These are phyloP conservation scores for Epizoanthus stellaris DNA, from an alignment of 92 coral and sea anemone genomes.

Conservation along the genomic window DNA sequence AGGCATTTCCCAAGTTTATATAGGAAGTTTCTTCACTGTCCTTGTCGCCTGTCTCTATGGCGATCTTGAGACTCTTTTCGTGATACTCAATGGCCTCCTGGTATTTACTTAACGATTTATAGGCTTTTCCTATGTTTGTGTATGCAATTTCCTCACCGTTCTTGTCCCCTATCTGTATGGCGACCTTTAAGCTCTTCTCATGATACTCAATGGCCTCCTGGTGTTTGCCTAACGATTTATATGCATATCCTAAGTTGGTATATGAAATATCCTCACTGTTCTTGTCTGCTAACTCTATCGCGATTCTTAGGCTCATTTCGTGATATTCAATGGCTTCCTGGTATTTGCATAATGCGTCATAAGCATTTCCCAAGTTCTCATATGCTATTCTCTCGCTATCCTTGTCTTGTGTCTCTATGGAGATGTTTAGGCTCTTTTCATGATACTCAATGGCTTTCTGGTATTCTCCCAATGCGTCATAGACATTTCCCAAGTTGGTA, in stretches of 20 bases:
- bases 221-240: neutral
- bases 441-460: slow-evolving; percentile 7
- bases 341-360: neutral
- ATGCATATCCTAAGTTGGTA: neutral
- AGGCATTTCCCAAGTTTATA: slow-evolving; percentile 4
- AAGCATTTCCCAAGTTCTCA: neutral
- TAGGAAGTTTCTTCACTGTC: slow-evolving; percentile 12
- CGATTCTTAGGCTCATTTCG: neutral
- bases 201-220: slow-evolving; percentile 13
- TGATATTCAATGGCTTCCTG: slow-evolving; percentile 13
- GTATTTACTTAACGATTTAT: neutral
- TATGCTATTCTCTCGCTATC: neutral
- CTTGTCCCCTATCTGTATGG: slow-evolving; percentile 20
- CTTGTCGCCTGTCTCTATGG: slow-evolving; percentile 1
- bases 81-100: neutral
- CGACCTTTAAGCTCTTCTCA: neutral
- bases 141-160: neutral
- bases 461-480: neutral
- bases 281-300: slow-evolving; percentile 20
- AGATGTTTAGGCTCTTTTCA: slow-evolving; percentile 3
- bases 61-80: slow-evolving; percentile 12
- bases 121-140: neutral
- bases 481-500: neutral
- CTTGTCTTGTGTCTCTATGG: neutral
- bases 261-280: neutral